Percentiles rank a stretch among this genome's conserved stretches.
phyloP scores from a whole-genome alignment of 2,888 invertebrate genomes.

The Megaustenia siamemsis region DNA sequence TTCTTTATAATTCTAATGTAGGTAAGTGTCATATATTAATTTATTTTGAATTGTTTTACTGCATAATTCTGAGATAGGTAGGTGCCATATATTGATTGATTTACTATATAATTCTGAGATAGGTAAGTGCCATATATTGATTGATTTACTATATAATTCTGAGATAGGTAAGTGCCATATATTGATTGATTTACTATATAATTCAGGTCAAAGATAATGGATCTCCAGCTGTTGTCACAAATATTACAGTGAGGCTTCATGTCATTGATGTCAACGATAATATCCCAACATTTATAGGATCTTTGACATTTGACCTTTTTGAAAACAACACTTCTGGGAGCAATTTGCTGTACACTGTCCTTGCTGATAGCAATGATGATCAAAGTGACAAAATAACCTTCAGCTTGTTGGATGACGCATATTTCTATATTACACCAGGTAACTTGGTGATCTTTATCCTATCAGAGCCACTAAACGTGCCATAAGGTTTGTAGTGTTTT shows the following conservation, averaged over 20 bases:
- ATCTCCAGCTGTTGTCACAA: slow-evolving; percentile 51
- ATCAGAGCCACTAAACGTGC: too few species aligned
- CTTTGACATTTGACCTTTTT: slow-evolving; percentile 51
- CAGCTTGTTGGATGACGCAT: slow-evolving; percentile 56
- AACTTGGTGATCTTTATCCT: not conserved
- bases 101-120: too few species aligned
- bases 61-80: too few species aligned
- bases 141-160: too few species aligned
- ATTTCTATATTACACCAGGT: slow-evolving; percentile 56
- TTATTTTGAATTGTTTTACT: too few species aligned
- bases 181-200: too few species aligned
- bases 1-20: too few species aligned
- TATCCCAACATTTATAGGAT: slow-evolving; percentile 63
- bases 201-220: slow-evolving; percentile 47
- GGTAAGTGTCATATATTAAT: too few species aligned
- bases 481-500: too few species aligned
- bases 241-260: slow-evolving; percentile 62
- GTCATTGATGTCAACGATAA: slow-evolving; percentile 72
- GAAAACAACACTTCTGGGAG: slow-evolving; percentile 59
- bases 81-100: too few species aligned
- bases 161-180: too few species aligned
- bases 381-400: slow-evolving; percentile 60
- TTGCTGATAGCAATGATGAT: slow-evolving; percentile 65
- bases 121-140: too few species aligned
- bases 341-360: slow-evolving; percentile 58